phyloP scores from a whole-genome alignment of 2,797 vertebrate genomes.

The Crocidura indochinensis region DNA sequence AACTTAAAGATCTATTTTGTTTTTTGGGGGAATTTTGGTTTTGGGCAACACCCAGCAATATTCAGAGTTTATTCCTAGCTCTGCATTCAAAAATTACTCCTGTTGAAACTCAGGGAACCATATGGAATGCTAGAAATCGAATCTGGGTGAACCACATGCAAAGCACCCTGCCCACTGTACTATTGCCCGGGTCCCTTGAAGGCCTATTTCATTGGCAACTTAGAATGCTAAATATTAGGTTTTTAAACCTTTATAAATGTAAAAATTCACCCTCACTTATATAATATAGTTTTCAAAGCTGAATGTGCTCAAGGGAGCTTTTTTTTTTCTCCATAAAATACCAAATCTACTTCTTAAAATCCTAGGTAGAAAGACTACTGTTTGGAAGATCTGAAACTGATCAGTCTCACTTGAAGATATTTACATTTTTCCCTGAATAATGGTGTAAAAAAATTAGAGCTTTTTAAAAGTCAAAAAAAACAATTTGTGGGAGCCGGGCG shows the following conservation, averaged over 20 bases:
- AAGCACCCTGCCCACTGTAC: too few relatives aligned
- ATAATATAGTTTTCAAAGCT: background rate
- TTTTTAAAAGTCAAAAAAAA: background rate
- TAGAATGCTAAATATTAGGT: background rate
- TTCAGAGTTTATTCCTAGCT: too few relatives aligned
- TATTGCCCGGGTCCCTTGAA: too few relatives aligned
- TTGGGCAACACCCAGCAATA: too few relatives aligned
- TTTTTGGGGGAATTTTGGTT: too few relatives aligned
- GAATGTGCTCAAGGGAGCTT: background rate
- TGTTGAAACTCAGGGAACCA: too few relatives aligned
- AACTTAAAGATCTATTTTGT: background rate
- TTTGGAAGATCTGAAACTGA: background rate
- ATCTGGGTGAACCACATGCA: too few relatives aligned
- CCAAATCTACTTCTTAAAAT: background rate
- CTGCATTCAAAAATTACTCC: too few relatives aligned
- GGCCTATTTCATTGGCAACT: background rate
- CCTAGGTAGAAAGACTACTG: background rate
- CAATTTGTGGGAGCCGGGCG: too few relatives aligned
- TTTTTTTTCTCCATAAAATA: background rate
- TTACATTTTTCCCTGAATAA: background rate
- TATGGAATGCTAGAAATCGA: too few relatives aligned
- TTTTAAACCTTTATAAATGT: background rate
- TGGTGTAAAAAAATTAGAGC: background rate
- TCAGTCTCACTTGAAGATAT: background rate
- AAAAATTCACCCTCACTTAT: background rate